phyloP scores from a whole-genome alignment of 2,888 invertebrate genomes.

The Pteria penguin region DNA sequence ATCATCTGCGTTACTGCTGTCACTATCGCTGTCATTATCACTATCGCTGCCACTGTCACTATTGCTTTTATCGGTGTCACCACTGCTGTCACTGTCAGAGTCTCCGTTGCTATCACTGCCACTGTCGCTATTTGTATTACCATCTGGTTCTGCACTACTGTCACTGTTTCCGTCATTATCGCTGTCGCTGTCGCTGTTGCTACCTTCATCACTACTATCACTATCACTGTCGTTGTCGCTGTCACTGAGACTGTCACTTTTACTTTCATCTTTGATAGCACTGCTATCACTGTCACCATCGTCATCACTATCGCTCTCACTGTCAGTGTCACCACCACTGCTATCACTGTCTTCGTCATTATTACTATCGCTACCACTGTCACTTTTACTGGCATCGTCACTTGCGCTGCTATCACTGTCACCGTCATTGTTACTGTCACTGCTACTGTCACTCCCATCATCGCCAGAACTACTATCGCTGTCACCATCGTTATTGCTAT shows the following conservation, averaged over 20 bases:
- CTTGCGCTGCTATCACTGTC: neutral
- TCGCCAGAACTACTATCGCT: neutral
- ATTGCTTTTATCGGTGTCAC: neutral
- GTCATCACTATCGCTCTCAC: neutral
- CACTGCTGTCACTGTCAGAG: neutral
- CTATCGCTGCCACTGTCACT: neutral
- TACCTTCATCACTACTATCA: neutral
- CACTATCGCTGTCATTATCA: neutral
- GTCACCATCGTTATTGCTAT: neutral
- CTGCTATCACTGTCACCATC: neutral
- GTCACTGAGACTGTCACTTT: too few species aligned
- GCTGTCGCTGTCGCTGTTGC: neutral
- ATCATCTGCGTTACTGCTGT: too few species aligned
- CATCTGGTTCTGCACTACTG: neutral
- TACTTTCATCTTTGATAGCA: neutral
- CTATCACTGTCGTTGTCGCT: too few species aligned
- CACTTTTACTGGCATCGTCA: neutral
- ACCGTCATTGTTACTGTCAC: neutral
- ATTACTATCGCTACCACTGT: neutral
- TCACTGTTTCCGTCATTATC: neutral
- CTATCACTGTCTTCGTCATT: neutral
- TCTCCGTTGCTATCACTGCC: neutral
- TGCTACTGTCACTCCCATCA: neutral
- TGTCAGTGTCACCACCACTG: neutral
- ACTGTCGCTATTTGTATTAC: neutral